Conservation (phyloP, 2,888 invertebrate species). For the Drosophila mettleri region DNA sequence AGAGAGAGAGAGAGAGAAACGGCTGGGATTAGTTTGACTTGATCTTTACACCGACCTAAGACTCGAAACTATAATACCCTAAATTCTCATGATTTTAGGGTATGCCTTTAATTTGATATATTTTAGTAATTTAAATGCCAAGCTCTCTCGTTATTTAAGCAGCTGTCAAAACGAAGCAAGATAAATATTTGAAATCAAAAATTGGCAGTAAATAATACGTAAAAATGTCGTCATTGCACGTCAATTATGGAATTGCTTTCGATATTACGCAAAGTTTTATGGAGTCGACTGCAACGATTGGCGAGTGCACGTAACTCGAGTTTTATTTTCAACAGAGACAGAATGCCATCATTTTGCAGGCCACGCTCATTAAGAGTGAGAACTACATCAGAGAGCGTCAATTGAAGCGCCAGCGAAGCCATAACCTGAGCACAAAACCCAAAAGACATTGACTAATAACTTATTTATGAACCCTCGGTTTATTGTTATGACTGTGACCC, state of each 20-base stretch:
- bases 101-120: background rate
- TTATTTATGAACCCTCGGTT: conserved; percentile 70
- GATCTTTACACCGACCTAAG: too few relatives aligned
- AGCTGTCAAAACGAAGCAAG: background rate
- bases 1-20: too few relatives aligned
- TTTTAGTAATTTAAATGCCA: background rate
- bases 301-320: conserved; percentile 1
- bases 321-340: conserved; percentile 17
- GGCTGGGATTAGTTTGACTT: too few relatives aligned
- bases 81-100: background rate
- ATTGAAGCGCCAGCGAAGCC: conserved; percentile 27
- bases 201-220: background rate
- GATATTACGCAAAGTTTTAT: background rate
- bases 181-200: background rate
- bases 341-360: conserved; percentile 15
- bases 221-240: background rate
- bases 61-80: background rate
- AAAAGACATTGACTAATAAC: conserved; percentile 71
- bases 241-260: background rate
- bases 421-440: conserved; percentile 26
- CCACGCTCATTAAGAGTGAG: conserved; percentile 17
- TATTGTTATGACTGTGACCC: conserved; percentile 67
- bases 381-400: conserved; percentile 17
- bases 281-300: conserved; percentile 1
- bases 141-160: conserved; percentile 2